These are phyloP conservation scores for Cercocebus atys DNA, from an alignment of 2,113 vertebrate genomes.

Conservation along the genomic window DNA sequence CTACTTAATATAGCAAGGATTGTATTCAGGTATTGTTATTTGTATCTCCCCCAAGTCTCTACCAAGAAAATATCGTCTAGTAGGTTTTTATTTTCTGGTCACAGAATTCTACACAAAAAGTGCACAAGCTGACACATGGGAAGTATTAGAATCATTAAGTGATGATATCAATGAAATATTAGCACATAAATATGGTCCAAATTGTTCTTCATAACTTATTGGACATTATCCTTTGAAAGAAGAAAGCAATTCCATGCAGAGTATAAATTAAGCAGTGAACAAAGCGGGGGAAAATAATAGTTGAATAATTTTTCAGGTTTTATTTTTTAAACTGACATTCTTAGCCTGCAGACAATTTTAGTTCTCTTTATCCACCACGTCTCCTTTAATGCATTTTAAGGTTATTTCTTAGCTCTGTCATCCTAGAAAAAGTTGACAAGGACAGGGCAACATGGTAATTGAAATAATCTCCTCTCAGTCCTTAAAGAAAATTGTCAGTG, in stretches of 20 bases:
- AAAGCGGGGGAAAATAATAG: neutral
- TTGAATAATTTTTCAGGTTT: neutral
- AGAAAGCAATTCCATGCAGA: neutral
- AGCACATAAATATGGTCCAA: constrained; percentile 11
- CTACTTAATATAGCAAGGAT: neutral
- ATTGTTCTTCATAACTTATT: constrained; percentile 25
- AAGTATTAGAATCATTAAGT: constrained; percentile 49
- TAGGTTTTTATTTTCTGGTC: neutral
- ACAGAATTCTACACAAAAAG: constrained; percentile 56
- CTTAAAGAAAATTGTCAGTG: constrained; percentile 35
- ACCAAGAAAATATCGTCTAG: neutral
- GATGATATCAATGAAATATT: neutral
- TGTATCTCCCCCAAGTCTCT: neutral
- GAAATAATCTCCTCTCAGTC: neutral
- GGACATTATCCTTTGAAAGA: neutral
- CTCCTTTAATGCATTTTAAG: neutral
- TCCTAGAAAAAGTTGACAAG: constrained; percentile 39
- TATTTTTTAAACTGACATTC: neutral
- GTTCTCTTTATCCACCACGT: neutral
- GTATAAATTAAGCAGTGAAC: neutral
- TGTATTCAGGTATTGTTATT: neutral
- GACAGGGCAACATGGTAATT: neutral
- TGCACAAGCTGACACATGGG: neutral
- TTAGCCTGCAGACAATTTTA: neutral
- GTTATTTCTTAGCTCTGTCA: neutral